These are phyloP conservation scores for Girardia tigrina DNA, from an alignment of 2,888 invertebrate species.

Conservation along the genomic window DNA sequence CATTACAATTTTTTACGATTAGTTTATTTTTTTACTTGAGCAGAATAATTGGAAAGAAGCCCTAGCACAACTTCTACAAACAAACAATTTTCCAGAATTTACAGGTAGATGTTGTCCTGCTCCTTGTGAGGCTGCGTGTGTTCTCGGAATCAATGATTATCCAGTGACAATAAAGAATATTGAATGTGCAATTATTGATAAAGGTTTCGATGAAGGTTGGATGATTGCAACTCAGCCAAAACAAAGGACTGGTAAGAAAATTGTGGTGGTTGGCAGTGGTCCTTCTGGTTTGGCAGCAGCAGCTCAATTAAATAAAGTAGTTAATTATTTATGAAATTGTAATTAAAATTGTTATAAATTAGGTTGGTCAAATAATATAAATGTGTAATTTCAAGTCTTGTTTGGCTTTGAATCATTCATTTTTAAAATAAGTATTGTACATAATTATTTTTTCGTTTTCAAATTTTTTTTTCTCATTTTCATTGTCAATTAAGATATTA, in stretches of 20 bases:
- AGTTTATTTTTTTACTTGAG: constrained; percentile 8
- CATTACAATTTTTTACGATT: constrained; percentile 26
- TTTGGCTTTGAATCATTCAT: too few relatives aligned
- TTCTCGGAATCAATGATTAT: constrained; percentile 81
- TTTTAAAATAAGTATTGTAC: too few relatives aligned
- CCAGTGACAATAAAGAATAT: constrained; percentile 97
- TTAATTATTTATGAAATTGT: not conserved
- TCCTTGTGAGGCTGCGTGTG: constrained; percentile 95
- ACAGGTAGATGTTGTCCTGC: constrained; percentile 73
- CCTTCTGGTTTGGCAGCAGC: constrained; percentile 79
- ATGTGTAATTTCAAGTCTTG: too few relatives aligned
- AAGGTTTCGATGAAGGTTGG: constrained; percentile 91
- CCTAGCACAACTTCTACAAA: constrained; percentile 75
- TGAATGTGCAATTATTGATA: constrained; percentile 93
- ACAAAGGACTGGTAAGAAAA: constrained; percentile 63
- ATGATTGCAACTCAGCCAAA: constrained; percentile 68
- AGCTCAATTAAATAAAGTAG: constrained; percentile 75
- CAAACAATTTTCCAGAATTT: constrained; percentile 95
- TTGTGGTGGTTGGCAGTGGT: constrained; percentile 82
- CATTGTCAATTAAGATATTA: too few relatives aligned
- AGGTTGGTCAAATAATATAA: too few relatives aligned
- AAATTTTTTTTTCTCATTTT: too few relatives aligned
- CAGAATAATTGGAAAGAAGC: constrained; percentile 85
- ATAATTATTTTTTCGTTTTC: too few relatives aligned
- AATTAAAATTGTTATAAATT: too few relatives aligned